These are phyloP conservation scores for Recurvirostra avosetta DNA, from an alignment of 2,113 vertebrate genomes.

Conservation along the genomic window DNA sequence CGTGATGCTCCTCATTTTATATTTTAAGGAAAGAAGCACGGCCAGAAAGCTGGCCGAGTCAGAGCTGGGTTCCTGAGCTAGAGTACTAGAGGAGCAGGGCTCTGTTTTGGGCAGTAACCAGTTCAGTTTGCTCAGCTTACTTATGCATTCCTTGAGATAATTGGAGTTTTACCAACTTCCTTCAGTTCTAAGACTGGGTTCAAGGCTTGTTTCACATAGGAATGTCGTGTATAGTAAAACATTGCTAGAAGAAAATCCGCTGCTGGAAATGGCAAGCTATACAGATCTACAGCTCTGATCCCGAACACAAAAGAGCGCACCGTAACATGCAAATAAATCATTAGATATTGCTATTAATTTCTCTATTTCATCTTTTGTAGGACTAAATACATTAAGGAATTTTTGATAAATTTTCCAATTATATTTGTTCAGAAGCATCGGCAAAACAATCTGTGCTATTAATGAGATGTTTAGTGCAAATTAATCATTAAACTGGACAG, in stretches of 20 bases:
- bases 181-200: background rate
- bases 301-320: background rate
- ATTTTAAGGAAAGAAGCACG: rapidly evolving
- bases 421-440: slow-evolving; percentile 50
- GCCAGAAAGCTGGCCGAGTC: rapidly evolving
- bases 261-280: background rate
- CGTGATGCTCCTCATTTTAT: background rate
- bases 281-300: background rate
- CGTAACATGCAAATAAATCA: slow-evolving; percentile 16
- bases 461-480: slow-evolving; percentile 52
- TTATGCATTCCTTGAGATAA: background rate
- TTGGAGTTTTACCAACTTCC: background rate
- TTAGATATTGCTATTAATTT: background rate
- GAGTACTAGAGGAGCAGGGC: background rate
- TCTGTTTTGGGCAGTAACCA: background rate
- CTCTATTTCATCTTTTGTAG: background rate
- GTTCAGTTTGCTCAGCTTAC: background rate
- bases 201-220: background rate
- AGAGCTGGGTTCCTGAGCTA: background rate
- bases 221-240: background rate
- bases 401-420: slow-evolving; percentile 65
- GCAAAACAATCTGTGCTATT: slow-evolving; percentile 59
- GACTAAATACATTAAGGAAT: slow-evolving; percentile 24
- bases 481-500: slow-evolving; percentile 41
- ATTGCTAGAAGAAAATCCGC: background rate